phyloP scores from a whole-genome alignment of 2,113 vertebrate species.

The Rhineura floridana region DNA sequence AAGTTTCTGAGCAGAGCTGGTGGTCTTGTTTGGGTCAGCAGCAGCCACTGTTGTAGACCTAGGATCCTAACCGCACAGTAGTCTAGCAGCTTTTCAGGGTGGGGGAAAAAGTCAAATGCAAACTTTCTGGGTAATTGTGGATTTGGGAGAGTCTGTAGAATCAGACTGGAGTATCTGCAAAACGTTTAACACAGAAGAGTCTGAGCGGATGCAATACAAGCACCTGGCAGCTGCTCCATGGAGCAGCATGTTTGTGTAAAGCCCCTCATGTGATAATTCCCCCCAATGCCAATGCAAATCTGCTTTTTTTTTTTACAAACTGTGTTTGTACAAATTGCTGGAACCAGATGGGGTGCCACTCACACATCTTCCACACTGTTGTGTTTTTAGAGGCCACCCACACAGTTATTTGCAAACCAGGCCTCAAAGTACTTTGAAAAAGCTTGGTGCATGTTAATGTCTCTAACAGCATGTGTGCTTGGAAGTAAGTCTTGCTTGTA shows the following conservation, averaged over 20 bases:
- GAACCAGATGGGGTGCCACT: not conserved
- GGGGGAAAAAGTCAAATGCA: not conserved
- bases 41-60: no score
- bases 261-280: not conserved
- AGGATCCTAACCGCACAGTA: not conserved
- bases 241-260: not conserved
- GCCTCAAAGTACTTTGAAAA: not conserved
- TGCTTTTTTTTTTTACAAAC: not conserved
- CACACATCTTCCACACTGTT: not conserved
- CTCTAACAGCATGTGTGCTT: not conserved
- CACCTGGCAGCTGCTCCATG: not conserved
- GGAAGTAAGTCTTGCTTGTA: not conserved
- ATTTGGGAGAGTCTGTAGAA: not conserved
- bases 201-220: not conserved
- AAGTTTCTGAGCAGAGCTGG: not conserved
- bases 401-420: not conserved
- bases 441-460: not conserved
- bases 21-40: not conserved
- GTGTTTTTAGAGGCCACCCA: not conserved
- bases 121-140: not conserved
- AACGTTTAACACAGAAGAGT: not conserved
- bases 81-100: not conserved
- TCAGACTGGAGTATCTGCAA: not conserved
- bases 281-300: not conserved
- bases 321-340: not conserved